A percentile compares a stretch with the other conserved stretches of the same genome.
Evolutionary conservation across 2,113 vertebrate species (phyloP).

Genomic region (Scartelaos histophorus): DNA sequence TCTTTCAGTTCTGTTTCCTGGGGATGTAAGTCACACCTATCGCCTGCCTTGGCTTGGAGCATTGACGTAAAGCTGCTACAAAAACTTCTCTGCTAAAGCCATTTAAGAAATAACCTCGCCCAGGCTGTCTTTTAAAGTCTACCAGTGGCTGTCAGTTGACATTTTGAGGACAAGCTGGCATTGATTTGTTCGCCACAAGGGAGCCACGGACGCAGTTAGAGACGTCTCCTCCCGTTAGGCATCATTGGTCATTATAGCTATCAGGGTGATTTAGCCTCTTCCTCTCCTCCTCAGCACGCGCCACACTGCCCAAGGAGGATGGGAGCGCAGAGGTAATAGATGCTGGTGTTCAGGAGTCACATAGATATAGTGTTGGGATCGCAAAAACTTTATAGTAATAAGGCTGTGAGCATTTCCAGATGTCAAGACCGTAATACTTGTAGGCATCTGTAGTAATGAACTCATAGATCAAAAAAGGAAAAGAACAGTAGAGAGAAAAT

Average conservation of each 20-base stretch:
- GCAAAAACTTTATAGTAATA: neutral
- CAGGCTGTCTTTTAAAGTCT: constrained; percentile 43
- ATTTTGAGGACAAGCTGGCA: constrained; percentile 64
- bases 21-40: constrained; percentile 39
- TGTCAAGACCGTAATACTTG: constrained; percentile 12
- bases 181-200: constrained; percentile 56
- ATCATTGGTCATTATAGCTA: constrained; percentile 61
- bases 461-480: neutral
- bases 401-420: constrained; percentile 18
- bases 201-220: constrained; percentile 45
- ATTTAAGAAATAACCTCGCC: constrained; percentile 57
- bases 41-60: constrained; percentile 24
- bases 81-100: constrained; percentile 46
- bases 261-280: constrained; percentile 53
- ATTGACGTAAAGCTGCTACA: constrained; percentile 32
- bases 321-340: constrained; percentile 33
- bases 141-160: constrained; percentile 49
- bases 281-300: constrained; percentile 17
- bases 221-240: constrained; percentile 56
- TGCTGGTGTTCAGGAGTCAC: constrained; percentile 19
- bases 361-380: constrained; percentile 3
- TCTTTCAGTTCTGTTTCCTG: constrained; percentile 44
- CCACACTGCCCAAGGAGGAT: constrained; percentile 32
- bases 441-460: neutral
- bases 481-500: neutral